Conservation (phyloP, 2,797 vertebrate species). For the Sebastes variabilis region DNA sequence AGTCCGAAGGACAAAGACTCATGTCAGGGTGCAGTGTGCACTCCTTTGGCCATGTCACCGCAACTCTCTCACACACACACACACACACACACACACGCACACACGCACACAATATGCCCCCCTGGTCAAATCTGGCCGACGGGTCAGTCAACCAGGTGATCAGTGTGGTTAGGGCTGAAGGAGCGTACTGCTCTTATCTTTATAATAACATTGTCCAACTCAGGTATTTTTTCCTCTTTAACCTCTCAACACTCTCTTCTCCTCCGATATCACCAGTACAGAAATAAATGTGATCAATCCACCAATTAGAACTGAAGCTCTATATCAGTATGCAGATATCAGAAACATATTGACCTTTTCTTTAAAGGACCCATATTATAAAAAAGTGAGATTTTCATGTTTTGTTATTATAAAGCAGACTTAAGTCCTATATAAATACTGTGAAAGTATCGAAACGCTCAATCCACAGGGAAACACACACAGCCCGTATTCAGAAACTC, state of each 20-base stretch:
- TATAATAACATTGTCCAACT: not conserved
- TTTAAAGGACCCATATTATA: not conserved
- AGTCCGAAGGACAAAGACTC: slow-evolving; percentile 85
- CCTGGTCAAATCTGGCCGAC: slow-evolving; percentile 55
- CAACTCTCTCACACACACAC: slow-evolving; percentile 6
- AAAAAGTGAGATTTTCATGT: no score
- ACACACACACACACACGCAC: slow-evolving; percentile 10
- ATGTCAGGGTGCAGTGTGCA: slow-evolving; percentile 82
- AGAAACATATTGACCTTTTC: not conserved
- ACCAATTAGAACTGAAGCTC: not conserved
- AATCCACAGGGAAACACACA: no score
- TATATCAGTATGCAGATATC: not conserved
- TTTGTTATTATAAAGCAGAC: no score
- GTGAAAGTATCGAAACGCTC: no score
- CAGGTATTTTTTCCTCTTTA: not conserved
- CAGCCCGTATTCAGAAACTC: no score
- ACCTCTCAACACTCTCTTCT: not conserved
- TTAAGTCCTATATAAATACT: no score
- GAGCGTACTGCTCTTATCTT: slow-evolving; percentile 41
- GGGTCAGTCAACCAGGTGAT: slow-evolving; percentile 35
- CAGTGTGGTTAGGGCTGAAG: slow-evolving; percentile 49
- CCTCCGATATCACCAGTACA: not conserved
- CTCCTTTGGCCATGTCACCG: slow-evolving; percentile 81
- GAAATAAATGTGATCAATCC: not conserved
- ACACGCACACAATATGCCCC: not conserved